Base-by-base conservation (phyloP, 1,140 invertebrate genomes). In the Nasonia longicornis region DNA sequence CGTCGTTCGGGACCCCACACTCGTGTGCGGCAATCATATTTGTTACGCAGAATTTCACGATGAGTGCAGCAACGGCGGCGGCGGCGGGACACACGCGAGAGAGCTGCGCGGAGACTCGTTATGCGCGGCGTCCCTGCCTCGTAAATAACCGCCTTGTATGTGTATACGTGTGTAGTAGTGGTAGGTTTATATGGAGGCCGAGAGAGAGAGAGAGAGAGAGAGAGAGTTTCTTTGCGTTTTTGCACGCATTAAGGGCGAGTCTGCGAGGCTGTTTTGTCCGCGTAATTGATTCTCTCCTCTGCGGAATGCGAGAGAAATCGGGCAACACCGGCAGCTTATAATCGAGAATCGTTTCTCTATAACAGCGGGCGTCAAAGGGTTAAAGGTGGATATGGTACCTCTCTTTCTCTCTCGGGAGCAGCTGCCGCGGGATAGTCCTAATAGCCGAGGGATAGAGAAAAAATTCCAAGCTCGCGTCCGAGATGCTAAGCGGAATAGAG, bases 21-120 rank as follows among this genome's bases (percentile, higher is more conserved):
- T 29, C 26, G 26, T 10, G 35, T 48, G 26, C 26, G n/a, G 58
- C 70, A 79, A 79, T 79, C 77, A 35, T 79, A 79, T 79, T 79
- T 66, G 77, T 73, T 79, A 73, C 77, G 69, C 69, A 66, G 77
- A 79, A 63, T 73, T 66, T 79, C 77, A 73, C 77, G 29, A 63
- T 48, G 42, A 78, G 45, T 58, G 29, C 48, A 22, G 14, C 35
- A 20, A 31, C 42, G 26, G 29, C 48, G n/a, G 16, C 29, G n/a
- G 38, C 20, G 26, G 22, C 20, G 29, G 29, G 45, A 22, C 52
- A 79, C 52, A 79, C 48, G 52, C 38, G n/a, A 16, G 29, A 71
- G 52, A 35, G 14, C 31, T 26, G 26, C 26, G 26, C 26, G 26
- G 26, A 26, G 26, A 73, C 78, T 79, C 70, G 78, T 79, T 79